A percentile compares a stretch with the other conserved stretches of the same genome.
Evolutionary conservation across 2,888 invertebrate species (phyloP).

Genomic region (Zhengitettix transpicula): DNA sequence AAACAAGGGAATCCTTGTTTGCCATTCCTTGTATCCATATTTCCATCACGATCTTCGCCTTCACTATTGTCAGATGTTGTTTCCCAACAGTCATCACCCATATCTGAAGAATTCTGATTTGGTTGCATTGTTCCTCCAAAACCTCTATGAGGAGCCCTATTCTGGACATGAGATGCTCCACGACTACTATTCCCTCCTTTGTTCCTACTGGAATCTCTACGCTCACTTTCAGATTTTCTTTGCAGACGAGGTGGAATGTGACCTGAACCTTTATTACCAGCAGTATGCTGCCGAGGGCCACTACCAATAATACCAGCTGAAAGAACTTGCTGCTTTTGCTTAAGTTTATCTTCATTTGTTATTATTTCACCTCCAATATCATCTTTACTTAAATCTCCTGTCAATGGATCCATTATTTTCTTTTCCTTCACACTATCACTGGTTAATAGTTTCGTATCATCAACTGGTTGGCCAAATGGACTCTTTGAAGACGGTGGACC

Average conservation of each 20-base stretch:
- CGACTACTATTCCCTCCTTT: conserved; percentile 6
- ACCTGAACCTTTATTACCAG: conserved; percentile 3
- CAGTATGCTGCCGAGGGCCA: conserved; percentile 18
- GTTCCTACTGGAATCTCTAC: conserved; percentile 9
- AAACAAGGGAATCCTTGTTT: conserved; percentile 18
- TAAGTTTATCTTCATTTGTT: conserved; percentile 37
- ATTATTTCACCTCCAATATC: conserved; percentile 8
- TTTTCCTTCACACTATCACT: conserved; percentile 17
- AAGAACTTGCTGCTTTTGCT: conserved; percentile 46
- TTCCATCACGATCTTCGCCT: conserved; percentile 21
- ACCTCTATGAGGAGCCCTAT: conserved; percentile 21
- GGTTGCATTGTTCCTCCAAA: conserved; percentile 17
- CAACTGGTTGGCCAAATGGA: conserved; percentile 38
- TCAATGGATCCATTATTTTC: conserved; percentile 10
- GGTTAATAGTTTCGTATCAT: conserved; percentile 19
- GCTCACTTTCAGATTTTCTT: conserved; percentile 9
- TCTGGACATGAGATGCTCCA: conserved; percentile 12
- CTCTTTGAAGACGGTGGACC: conserved; percentile 68
- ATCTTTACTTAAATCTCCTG: conserved; percentile 6
- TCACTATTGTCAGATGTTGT: conserved; percentile 73
- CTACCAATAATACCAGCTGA: conserved; percentile 46
- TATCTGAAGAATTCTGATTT: conserved; percentile 23
- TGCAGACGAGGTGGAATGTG: conserved; percentile 14
- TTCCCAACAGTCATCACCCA: conserved; percentile 55
- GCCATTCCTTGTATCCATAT: conserved; percentile 21